Evolutionary conservation across 30 jellyfish, hydroid and myxozoan genomes (phyloP), one percentile per base, ranked within the genome.

Genomic region (Morbakka virulenta): DNA sequence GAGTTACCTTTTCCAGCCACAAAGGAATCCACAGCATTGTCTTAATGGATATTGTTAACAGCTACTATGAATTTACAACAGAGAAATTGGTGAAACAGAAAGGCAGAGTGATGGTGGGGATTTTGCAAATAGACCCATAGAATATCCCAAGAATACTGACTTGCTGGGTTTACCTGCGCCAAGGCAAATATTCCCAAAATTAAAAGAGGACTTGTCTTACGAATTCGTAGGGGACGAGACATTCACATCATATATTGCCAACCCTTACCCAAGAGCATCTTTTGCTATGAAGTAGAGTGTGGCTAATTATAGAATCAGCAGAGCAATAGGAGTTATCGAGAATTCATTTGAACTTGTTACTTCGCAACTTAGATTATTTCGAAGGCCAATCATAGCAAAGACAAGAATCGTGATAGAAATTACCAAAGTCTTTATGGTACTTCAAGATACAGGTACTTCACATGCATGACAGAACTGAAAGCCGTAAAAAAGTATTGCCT

Each of bases 171-270:
- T 77, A 52, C 95, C 93, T 1, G 35, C 86, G 41, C 82, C 81
- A 33, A 73, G 65, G 65, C 64, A 34, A 33, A 53, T 81, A 71
- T 49, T 64, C 62, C 76, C 69, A 12, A 17, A 63, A 31, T 74
- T 76, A 36, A 64, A 63, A 9, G 68, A 29, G 48, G 35, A 64
- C 53, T 84, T 52, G 71, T 78, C 95, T 26, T 84, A 62, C 47
- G 94, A 65, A 30, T 77, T 64, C n/a, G 79, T 70, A 20, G 96
- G 96, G 41, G 87, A 85, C 36, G 83, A 77, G 71, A 93, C 94
- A 35, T 85, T 85, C 74, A 92, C 74, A 22, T 69, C 80, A 12
- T 76, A 76, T 72, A 74, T 84, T 28, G 61, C 74, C 79, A 73
- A 64, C 51, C 91, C 79, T 32, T 74, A 84, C 69, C 91, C 91